Base-by-base conservation (phyloP, 2,797 vertebrate genomes). In the Cossypha heuglini region DNA sequence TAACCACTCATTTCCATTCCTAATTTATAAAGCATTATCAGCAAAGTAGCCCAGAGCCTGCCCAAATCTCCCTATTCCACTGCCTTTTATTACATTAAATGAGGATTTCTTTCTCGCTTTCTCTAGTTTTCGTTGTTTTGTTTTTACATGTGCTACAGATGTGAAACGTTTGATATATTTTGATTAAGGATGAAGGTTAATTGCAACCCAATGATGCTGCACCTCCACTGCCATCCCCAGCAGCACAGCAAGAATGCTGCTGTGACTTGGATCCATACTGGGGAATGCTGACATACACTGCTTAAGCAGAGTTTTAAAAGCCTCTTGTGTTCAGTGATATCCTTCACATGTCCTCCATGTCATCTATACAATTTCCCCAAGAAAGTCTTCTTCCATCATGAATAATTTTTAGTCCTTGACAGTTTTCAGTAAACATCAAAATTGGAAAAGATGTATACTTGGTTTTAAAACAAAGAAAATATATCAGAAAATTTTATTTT, bases 401-500 rank as follows among this genome's bases (percentile, higher is more conserved):
- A 63, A 49, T 48, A 3, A 4, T 55, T 79, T 46, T 19, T 46
- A 35, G 16, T 62, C 40, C 35, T 59, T 52, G 66, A 8, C 29
- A 26, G 31, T 88, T 69, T 51, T 73, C 26, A 74, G 35, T 57
- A 79, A 94, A 87, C 18, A 64, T 61, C 3, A 73, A 85, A 79
- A 79, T 62, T 85, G 71, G 31, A 67, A 86, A 46, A 52, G 5
- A 20, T 40, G 16, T 25, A 7, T 52, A 25, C 24, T 40, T 68
- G 19, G 29, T 68, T 82, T 21, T 48, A 42, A 74, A 67, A 29
- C 24, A 51, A 80, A 79, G 26, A 78, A 87, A 64, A 59, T 49
- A 7, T 61, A 85, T 46, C 78, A 87, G 54, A 78, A 89, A 80
- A 78, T 46, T 87, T 26, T 54, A 13, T 33, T 90, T 92, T 33